phyloP scores from a whole-genome alignment of 1,140 invertebrate species.

The Charaxes varanes region DNA sequence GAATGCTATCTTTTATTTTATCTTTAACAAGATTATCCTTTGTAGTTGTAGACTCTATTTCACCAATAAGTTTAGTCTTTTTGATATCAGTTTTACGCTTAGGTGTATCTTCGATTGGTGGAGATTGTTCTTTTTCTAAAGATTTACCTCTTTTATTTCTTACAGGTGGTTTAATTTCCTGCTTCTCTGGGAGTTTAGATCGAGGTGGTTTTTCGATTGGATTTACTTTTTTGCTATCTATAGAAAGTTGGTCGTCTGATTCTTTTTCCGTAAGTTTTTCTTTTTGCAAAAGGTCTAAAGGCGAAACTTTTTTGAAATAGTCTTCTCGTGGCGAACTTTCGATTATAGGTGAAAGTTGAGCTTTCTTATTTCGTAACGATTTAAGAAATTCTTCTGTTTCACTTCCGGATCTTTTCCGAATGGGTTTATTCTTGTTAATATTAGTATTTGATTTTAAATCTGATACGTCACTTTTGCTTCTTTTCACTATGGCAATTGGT shows the following conservation, averaged over 20 bases:
- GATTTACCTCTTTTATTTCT: slow-evolving; percentile 56
- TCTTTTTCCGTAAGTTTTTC: slow-evolving; percentile 47
- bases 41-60: slow-evolving; percentile 47
- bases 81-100: slow-evolving; percentile 60
- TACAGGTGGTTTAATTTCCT: slow-evolving; percentile 53
- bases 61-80: slow-evolving; percentile 54
- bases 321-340: slow-evolving; percentile 80
- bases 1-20: slow-evolving; percentile 62
- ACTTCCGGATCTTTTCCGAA: slow-evolving; percentile 68
- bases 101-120: slow-evolving; percentile 53
- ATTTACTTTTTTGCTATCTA: slow-evolving; percentile 59
- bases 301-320: slow-evolving; percentile 76
- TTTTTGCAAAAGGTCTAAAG: slow-evolving; percentile 50
- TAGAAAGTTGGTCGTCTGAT: slow-evolving; percentile 14
- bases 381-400: slow-evolving; percentile 73
- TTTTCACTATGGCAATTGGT: slow-evolving; percentile 63
- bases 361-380: slow-evolving; percentile 74
- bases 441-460: slow-evolving; percentile 72
- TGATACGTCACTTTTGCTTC: slow-evolving; percentile 83
- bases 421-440: slow-evolving; percentile 52
- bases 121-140: slow-evolving; percentile 49
- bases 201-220: slow-evolving; percentile 70
- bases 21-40: slow-evolving; percentile 54
- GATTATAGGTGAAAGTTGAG: slow-evolving; percentile 85
- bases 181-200: slow-evolving; percentile 49